A percentile compares a stretch with the other conserved stretches of the same genome.
Evolutionary conservation across 2,113 vertebrate genomes (phyloP).

Genomic region (Vidua macroura): DNA sequence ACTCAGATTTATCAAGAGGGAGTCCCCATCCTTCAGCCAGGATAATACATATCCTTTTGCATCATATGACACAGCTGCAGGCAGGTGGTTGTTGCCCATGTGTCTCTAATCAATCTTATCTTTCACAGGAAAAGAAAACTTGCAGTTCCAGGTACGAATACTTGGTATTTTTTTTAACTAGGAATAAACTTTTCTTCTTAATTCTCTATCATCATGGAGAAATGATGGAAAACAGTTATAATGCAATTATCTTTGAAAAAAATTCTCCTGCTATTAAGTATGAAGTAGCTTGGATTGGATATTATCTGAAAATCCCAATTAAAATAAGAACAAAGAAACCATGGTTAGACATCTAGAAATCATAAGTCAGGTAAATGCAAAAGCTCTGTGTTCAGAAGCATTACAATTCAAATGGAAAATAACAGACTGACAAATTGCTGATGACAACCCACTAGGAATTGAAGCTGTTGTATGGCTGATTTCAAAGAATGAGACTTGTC

Average conservation of each 20-base stretch:
- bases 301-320: neutral
- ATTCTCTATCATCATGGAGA: neutral
- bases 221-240: neutral
- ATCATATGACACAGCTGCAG: neutral
- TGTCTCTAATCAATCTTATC: neutral
- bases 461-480: neutral
- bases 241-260: neutral
- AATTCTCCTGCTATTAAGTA: neutral
- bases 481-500: neutral
- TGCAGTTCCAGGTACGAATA: neutral
- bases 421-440: neutral
- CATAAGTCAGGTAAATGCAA: neutral
- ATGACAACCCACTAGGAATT: neutral
- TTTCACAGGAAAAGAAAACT: neutral
- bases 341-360: neutral
- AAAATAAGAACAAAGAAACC: neutral
- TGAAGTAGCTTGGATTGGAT: neutral
- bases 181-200: neutral
- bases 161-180: neutral
- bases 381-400: neutral
- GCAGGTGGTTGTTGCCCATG: accelerated
- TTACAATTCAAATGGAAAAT: neutral
- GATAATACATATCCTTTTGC: neutral
- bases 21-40: neutral
- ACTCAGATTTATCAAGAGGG: neutral